Evolutionary conservation across 2,888 invertebrate species (phyloP), one percentile per base, ranked within the genome.

Genomic region (Dexiosoma caninum): DNA sequence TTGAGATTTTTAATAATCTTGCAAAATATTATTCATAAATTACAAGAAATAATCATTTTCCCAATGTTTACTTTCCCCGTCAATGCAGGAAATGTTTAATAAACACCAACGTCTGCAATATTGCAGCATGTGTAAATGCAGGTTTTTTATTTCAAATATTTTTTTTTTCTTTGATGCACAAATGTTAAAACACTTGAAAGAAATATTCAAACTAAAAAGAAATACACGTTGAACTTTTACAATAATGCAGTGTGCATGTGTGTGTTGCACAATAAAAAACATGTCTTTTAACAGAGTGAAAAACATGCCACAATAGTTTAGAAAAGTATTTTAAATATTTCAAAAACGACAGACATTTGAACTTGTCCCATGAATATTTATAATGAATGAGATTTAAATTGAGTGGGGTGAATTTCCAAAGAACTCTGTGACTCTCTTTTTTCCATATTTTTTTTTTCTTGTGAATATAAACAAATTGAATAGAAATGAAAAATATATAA

Each of bases 71-170:
- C 42, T 60, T 60, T n/a, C n/a, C 66, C 59, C 57, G 16, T 42
- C 55, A 70, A 70, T 71, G 44, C 60, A 72, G 66, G 37, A 72
- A 78, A 78, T 53, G 60, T 55, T 72, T 72, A 72, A 67, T 72
- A 72, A 55, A 55, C 32, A 32, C 53, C 37, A 71, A 49, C 35
- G 67, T 62, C 46, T 78, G 60, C 53, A 55, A 44, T 8, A 16
- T 23, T 62, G 30, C 37, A 72, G 16, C 23, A 67, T 6, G 12
- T 23, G 35, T 57, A 14, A 14, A 9, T 42, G 30, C n/a, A 67
- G 10, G 27, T 37, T 49, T 32, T 55, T 46, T 42, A 10, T n/a
- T n/a, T n/a, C n/a, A n/a, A 57, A 44, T 67, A 30, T 51, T 51
- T 27, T 5, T 27, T 27, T 27, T 6, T 27, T n/a, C n/a, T n/a